Evolutionary conservation across 2,797 vertebrate genomes (phyloP), one percentile per base, ranked within the genome.

Genomic region (Antrozous pallidus): DNA sequence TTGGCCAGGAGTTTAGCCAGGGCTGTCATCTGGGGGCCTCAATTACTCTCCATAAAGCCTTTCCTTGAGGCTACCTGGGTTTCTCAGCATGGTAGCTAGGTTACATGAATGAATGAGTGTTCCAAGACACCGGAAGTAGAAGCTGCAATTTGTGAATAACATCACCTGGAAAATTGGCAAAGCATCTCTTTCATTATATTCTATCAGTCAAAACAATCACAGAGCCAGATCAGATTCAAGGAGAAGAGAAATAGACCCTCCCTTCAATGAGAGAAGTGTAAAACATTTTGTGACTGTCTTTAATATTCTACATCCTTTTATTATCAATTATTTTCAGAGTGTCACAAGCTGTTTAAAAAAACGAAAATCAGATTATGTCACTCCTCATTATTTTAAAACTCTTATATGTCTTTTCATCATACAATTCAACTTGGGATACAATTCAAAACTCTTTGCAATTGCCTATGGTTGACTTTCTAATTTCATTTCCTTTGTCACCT

Each of bases 121-220:
- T 89, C 40, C 2, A 84, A 81, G 88, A 63, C 16, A 61, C 17
- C 65, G 33, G 28, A 96, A 65, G 8, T 77, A 22, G 56, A 92
- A 95, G 38, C 38, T 75, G 45, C 47, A 93, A 40, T 63, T 77
- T 93, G 24, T 93, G 67, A 83, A 92, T 63, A 65, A 40, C 58
- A 89, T 88, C 33, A 45, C 71, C 77, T 80, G 26, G 73, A 95
- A 85, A 89, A 73, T 73, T 94, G 75, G 65, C 77, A 71, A 61
- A 89, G 33, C 17, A 82, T 91, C 58, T 74, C 40, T 94, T 90
- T 95, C 40, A 80, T 74, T 87, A 78, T 81, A 65, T 94, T 84
- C 58, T 83, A 31, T 86, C 75, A 88, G 63, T 94, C 75, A 90
- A 95, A 83, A 94, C 54, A 96, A 89, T 80, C 26, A 80, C n/a